Base-by-base conservation (phyloP, 2,797 vertebrate genomes). In the Lutra lutra region DNA sequence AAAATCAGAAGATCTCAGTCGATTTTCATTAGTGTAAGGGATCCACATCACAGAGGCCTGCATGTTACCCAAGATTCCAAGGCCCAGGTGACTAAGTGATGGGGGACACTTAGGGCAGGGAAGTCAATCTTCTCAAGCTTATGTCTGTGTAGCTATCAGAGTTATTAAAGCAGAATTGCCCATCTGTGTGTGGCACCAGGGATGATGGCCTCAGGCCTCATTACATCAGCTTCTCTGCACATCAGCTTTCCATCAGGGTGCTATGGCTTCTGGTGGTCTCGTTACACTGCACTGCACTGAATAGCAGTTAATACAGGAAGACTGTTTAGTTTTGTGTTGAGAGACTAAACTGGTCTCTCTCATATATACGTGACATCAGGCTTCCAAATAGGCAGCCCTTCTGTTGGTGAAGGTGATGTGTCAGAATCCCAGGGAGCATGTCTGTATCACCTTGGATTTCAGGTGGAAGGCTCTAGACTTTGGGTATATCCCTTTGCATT, bases 21-120 rank as follows among this genome's bases (percentile, higher is more conserved):
- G 66, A 35, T 66, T 75, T 72, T 27, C 27, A 32, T 38, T 68
- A 56, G 5, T 4, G 2, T 21, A 73, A 88, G 13, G 12, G 73
- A 29, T 25, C 54, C 83, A 95, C 51, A 66, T 25, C 40, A 89
- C 56, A 90, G 56, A 93, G 27, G 2, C 11, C 40, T 1, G 1
- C 29, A 92, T 40, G 48, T 79, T 96, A 72, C 95, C 15, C 23
- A 89, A 89, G 89, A 25, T 5, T 56, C 82, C 82, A 64, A 79
- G 80, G 38, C 40, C 54, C 83, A 66, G 38, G 25, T 46, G 5
- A 58, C 82, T 62, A 17, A 48, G 23, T 80, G 85, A 68, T 32
- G 46, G 29, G 3, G 43, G 54, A 35, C 7, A 32, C 8, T 54
- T 21, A 21, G 40, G 68, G 4, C 10, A 6, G 14, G 9, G 35